Evolutionary conservation across 2,797 vertebrate genomes (phyloP), one percentile per base, ranked within the genome.

Genomic region (Erpetoichthys calabaricus): DNA sequence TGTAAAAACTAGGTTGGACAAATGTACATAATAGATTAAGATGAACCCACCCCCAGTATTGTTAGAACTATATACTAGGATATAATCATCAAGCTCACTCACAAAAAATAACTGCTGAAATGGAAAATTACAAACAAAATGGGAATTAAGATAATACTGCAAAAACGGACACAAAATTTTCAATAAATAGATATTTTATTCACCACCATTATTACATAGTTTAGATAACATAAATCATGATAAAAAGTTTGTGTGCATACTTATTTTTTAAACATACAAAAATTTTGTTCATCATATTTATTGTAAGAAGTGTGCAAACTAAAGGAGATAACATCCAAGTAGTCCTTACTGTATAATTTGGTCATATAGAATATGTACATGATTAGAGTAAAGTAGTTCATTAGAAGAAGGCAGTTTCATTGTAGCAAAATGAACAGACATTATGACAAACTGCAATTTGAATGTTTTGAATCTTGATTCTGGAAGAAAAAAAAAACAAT

Each of bases 371-470:
- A 25, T 7, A 44, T 4, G 5, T 41, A 54, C 42, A 54, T n/a
- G 41, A 8, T 42, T 42, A 8, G 5, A 6, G 47, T 9, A 47
- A 6, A 9, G 47, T 47, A 47, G 6, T 6, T 6, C 44, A 7
- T 42, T 25, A 25, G 25, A 25, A 42, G 4, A 43, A 42, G 53
- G 53, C 53, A 54, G 53, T 42, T n/a, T 54, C 7, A 3, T 43
- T 5, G 53, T 43, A 42, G 60, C 55, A 46, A 49, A 53, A 4
- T 7, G 45, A 51, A 65, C 60, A 5, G 7, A 62, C 55, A 63
- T 75, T 76, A 88, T 47, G 79, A 86, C 65, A 86, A 73, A 68
- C 74, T 62, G 73, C 86, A 88, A 75, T 61, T 77, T 53, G 83
- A 81, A 62, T 70, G 78, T 69, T 83, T 85, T 64, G 78, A 71